A percentile compares a stretch with the other conserved stretches of the same genome.
phyloP scores from a whole-genome alignment of 1,140 invertebrate species.

The Anastrepha ludens region DNA sequence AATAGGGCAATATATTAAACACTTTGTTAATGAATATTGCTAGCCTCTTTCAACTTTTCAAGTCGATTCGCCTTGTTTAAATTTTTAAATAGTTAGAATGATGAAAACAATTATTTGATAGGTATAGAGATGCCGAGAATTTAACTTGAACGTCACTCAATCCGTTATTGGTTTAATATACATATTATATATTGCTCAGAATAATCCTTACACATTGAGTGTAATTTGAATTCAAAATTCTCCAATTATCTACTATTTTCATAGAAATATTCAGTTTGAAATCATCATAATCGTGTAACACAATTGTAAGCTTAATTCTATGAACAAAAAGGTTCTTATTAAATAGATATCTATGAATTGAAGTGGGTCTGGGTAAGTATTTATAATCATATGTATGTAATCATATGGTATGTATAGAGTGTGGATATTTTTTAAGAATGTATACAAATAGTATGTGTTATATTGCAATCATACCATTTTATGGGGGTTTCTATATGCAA shows the following conservation, averaged over 20 bases:
- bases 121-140: not conserved
- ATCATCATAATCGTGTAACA: not conserved
- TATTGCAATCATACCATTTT: conserved; percentile 14
- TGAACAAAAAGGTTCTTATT: conserved; percentile 28
- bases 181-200: conserved; percentile 33
- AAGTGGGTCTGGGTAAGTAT: not conserved
- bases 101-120: not conserved
- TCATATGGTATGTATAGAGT: not conserved
- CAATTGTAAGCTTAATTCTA: conserved; percentile 17
- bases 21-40: conserved; percentile 35
- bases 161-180: not conserved
- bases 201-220: not conserved
- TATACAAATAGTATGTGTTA: not conserved
- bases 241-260: not conserved
- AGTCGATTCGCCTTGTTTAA: conserved; percentile 24
- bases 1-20: not conserved
- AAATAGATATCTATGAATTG: conserved; percentile 9
- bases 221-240: not conserved
- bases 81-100: not conserved
- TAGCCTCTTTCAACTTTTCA: conserved; percentile 32
- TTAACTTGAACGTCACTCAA: not conserved
- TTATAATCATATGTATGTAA: not conserved
- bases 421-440: not conserved
- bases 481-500: not conserved
- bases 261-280: conserved; percentile 24